Percentiles rank a stretch among this genome's conserved stretches.
phyloP scores from a whole-genome alignment of 2,113 vertebrate genomes.

The Neotragus moschatus region DNA sequence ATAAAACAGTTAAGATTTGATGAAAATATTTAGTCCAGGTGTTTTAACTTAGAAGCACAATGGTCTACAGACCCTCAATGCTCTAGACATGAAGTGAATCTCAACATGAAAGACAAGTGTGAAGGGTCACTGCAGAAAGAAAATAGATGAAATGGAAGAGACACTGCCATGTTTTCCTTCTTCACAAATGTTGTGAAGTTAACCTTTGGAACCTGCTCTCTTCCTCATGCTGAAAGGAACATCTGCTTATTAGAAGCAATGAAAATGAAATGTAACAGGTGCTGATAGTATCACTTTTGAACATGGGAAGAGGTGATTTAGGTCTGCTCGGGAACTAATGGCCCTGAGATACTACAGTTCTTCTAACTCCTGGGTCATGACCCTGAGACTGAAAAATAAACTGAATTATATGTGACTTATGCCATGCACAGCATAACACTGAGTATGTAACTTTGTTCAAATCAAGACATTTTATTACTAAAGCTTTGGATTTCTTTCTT shows the following conservation, averaged over 20 bases:
- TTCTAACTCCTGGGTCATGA: conserved; percentile 47
- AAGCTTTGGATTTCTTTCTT: background rate
- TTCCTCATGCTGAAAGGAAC: conserved; percentile 13
- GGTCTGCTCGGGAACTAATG: conserved; percentile 40
- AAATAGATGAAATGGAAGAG: background rate
- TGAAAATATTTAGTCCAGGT: background rate
- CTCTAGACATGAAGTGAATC: background rate
- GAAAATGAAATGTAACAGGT: conserved; percentile 50
- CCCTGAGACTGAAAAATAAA: conserved; percentile 61
- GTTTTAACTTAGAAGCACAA: background rate
- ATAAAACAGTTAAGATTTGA: background rate
- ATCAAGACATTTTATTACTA: background rate
- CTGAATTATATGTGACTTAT: background rate
- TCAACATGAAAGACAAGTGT: background rate
- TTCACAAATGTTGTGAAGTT: conserved; percentile 33
- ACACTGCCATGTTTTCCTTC: background rate
- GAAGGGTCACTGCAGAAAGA: conserved; percentile 15
- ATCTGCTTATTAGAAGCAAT: background rate
- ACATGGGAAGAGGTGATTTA: conserved; percentile 36
- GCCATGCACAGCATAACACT: background rate
- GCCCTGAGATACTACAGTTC: conserved; percentile 46
- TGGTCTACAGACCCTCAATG: background rate
- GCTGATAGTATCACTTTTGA: background rate
- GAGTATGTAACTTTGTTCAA: conserved; percentile 18
- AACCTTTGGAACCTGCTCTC: conserved; percentile 24